Percentiles rank a stretch among this genome's conserved stretches.
phyloP scores from a whole-genome alignment of 2,888 invertebrate species.

The Cordilura impudica region DNA sequence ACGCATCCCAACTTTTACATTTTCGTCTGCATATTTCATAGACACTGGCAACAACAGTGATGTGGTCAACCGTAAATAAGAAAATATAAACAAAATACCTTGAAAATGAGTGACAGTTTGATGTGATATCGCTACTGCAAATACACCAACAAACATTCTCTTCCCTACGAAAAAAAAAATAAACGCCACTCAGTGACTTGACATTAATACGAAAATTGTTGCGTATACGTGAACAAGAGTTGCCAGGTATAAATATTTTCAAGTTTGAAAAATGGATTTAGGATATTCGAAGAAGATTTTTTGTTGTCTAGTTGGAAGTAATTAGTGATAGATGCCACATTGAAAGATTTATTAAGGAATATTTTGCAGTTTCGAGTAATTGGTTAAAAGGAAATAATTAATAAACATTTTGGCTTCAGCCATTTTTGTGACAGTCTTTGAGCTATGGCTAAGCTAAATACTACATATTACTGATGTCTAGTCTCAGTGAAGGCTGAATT shows the following conservation, averaged over 20 bases:
- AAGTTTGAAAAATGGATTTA: background rate
- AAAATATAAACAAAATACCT: constrained; percentile 52
- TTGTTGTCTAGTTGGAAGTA: no score
- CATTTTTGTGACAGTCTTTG: no score
- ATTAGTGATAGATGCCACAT: no score
- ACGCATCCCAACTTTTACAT: constrained; percentile 44
- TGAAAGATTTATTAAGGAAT: no score
- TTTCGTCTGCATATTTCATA: constrained; percentile 46
- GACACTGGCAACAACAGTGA: constrained; percentile 32
- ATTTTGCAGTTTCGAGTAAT: no score
- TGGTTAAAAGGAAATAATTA: no score
- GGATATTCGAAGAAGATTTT: background rate
- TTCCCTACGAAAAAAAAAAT: background rate
- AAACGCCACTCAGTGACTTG: constrained; percentile 45
- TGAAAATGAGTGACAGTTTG: constrained; percentile 54
- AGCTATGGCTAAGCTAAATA: no score
- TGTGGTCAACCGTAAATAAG: constrained; percentile 51
- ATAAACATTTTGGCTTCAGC: no score
- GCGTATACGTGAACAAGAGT: background rate
- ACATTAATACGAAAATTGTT: constrained; percentile 28
- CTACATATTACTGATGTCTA: no score
- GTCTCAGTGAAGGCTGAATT: no score
- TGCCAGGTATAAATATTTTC: background rate
- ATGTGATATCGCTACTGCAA: constrained; percentile 51
- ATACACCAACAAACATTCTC: background rate